phyloP scores from a whole-genome alignment of 2,797 vertebrate genomes.

The Strix occidentalis region DNA sequence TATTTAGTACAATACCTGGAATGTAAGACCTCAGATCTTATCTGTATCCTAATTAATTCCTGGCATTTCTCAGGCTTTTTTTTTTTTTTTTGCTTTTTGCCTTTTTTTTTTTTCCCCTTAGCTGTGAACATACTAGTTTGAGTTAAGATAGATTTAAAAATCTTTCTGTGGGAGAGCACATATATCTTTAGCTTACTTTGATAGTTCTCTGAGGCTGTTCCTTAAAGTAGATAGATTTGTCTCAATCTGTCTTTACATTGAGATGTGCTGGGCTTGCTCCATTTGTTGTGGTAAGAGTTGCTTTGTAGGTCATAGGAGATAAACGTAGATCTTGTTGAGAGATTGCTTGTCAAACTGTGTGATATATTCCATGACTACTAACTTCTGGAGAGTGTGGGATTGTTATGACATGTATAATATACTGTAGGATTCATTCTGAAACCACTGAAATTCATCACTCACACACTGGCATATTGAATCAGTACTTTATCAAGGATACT shows the following conservation, averaged over 20 bases:
- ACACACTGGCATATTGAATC: constrained; percentile 33
- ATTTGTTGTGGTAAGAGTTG: constrained; percentile 72
- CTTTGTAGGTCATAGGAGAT: constrained; percentile 67
- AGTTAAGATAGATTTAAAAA: constrained; percentile 48
- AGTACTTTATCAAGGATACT: constrained; percentile 21
- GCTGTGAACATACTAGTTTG: constrained; percentile 7
- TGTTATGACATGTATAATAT: constrained; percentile 72
- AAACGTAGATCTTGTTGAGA: constrained; percentile 67
- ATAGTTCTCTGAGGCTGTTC: constrained; percentile 43
- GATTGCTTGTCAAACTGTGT: constrained; percentile 67
- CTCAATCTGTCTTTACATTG: constrained; percentile 63
- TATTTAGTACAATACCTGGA: neutral
- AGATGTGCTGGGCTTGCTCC: constrained; percentile 63
- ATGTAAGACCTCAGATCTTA: neutral
- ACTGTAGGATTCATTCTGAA: constrained; percentile 65
- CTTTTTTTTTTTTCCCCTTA: fast-evolving
- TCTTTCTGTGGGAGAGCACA: constrained; percentile 22
- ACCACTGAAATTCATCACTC: constrained; percentile 64
- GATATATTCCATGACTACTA: constrained; percentile 70
- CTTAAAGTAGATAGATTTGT: constrained; percentile 60
- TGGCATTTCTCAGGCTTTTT: neutral
- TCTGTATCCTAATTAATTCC: neutral
- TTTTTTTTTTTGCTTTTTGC: no score
- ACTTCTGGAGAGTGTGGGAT: constrained; percentile 72
- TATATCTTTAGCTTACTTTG: constrained; percentile 60